These are phyloP conservation scores for Lobophora halterata DNA, from an alignment of 2,888 invertebrate species.

Conservation along the genomic window DNA sequence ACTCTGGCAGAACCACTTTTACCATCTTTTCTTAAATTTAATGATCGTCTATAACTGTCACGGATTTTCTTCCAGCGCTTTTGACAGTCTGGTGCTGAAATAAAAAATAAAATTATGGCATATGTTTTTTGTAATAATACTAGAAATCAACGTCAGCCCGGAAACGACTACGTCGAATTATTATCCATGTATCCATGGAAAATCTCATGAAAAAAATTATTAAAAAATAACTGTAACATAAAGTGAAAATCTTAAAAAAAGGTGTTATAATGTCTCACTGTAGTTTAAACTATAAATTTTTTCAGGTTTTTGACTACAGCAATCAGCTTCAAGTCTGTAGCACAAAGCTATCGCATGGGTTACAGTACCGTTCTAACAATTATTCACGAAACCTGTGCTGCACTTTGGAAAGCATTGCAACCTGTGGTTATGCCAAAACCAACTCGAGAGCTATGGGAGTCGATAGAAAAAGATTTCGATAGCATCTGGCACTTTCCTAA, in stretches of 20 bases:
- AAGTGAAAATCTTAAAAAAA: no score
- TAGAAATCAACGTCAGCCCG: conserved; percentile 9
- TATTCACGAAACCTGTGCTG: conserved; percentile 2
- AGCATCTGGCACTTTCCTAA: no score
- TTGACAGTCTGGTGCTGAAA: conserved; percentile 16
- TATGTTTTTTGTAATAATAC: no score
- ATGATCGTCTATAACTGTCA: conserved; percentile 11
- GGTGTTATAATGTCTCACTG: conserved; percentile 3
- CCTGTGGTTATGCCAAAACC: neutral
- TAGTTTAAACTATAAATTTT: neutral
- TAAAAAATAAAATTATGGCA: conserved; percentile 14
- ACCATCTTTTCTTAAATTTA: conserved; percentile 9
- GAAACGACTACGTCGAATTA: conserved; percentile 12
- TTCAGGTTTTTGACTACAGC: conserved; percentile 5
- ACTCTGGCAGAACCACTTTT: conserved; percentile 16
- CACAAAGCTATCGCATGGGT: conserved; percentile 5
- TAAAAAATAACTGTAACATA: conserved; percentile 9
- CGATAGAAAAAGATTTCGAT: neutral
- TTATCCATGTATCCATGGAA: conserved; percentile 14
- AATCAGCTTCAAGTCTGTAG: conserved; percentile 3
- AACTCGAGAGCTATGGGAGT: neutral
- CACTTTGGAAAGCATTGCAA: conserved; percentile 1
- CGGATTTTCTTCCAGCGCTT: conserved; percentile 17
- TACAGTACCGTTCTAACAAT: conserved; percentile 4
- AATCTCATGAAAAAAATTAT: conserved; percentile 11